These are phyloP conservation scores for Lepus timidus DNA, from an alignment of 2,113 vertebrate genomes.

Conservation along the genomic window DNA sequence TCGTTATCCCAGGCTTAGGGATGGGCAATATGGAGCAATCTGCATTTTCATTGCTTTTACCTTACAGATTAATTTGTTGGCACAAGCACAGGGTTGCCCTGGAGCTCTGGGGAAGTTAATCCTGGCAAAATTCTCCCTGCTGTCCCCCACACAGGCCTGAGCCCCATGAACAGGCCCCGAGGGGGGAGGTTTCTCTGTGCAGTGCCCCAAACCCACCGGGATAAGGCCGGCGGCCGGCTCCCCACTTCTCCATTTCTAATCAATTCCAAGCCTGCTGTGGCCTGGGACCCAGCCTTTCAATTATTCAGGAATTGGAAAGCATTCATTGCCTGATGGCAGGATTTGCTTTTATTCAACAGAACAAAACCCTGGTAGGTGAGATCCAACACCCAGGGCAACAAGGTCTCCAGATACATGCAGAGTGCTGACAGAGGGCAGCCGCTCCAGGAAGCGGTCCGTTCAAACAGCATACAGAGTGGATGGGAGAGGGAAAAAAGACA, in stretches of 20 bases:
- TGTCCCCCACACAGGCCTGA: not conserved
- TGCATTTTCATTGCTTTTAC: not conserved
- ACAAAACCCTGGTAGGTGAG: conserved; percentile 73
- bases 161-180: not conserved
- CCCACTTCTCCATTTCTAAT: conserved; percentile 65
- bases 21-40: not conserved
- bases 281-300: conserved; percentile 74
- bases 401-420: conserved; percentile 37
- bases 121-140: not conserved
- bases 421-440: not conserved
- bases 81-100: conserved; percentile 4
- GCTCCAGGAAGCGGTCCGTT: conserved; percentile 25
- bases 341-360: conserved; percentile 80
- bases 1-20: not conserved
- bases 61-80: not conserved
- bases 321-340: conserved; percentile 66
- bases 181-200: not conserved
- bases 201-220: not conserved
- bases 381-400: conserved; percentile 46
- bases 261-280: conserved; percentile 65
- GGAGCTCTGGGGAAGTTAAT: not conserved
- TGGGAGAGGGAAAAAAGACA: not conserved
- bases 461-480: conserved; percentile 53
- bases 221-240: not conserved
- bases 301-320: conserved; percentile 77